These are phyloP conservation scores for Maconellicoccus hirsutus DNA, from an alignment of 1,140 invertebrate species.

Conservation along the genomic window DNA sequence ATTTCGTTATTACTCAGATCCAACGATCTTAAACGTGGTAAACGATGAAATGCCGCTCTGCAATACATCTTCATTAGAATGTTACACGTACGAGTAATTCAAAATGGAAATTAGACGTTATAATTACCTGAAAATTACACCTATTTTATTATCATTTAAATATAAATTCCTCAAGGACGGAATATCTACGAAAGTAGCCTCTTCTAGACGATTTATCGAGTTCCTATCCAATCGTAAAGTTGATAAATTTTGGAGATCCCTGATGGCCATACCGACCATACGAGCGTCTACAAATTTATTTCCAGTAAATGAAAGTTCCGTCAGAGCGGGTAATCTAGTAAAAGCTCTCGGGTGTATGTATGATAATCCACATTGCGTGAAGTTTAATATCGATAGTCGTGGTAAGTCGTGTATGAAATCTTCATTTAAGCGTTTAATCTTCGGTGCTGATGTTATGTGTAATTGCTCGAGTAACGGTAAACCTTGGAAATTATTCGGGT, in stretches of 20 bases:
- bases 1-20: slow-evolving; percentile 68
- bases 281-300: slow-evolving; percentile 63
- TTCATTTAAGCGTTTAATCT: slow-evolving; percentile 52
- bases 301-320: slow-evolving; percentile 53
- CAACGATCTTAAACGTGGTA: slow-evolving; percentile 55
- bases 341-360: slow-evolving; percentile 66
- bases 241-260: slow-evolving; percentile 58
- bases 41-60: slow-evolving; percentile 62
- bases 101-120: too few relatives aligned
- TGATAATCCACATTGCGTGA: slow-evolving; percentile 62
- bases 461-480: slow-evolving; percentile 60
- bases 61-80: slow-evolving; percentile 40
- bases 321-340: slow-evolving; percentile 53
- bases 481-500: slow-evolving; percentile 36
- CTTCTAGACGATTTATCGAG: slow-evolving; percentile 51
- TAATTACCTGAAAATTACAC: slow-evolving; percentile 22
- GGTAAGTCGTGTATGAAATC: slow-evolving; percentile 61
- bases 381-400: slow-evolving; percentile 56
- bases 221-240: slow-evolving; percentile 57
- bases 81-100: too few relatives aligned
- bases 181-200: slow-evolving; percentile 69
- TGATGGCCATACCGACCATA: slow-evolving; percentile 59
- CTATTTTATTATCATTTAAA: slow-evolving; percentile 58
- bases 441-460: slow-evolving; percentile 54
- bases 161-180: slow-evolving; percentile 53